A percentile compares a stretch with the other conserved stretches of the same genome.
Evolutionary conservation across 2,113 vertebrate genomes (phyloP).

Genomic region (Actinemys pallida): DNA sequence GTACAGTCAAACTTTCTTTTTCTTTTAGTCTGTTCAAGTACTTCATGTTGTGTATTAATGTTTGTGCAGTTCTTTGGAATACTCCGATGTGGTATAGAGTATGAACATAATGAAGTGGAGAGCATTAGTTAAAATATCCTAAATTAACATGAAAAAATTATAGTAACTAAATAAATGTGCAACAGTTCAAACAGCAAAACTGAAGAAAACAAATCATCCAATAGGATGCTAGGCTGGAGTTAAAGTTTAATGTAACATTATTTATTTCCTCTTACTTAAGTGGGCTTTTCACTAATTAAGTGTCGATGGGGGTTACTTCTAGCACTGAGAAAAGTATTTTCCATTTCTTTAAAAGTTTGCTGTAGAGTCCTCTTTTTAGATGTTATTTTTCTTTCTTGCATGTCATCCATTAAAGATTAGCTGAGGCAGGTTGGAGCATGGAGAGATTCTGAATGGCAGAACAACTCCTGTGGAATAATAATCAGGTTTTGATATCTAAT

Average conservation of each 20-base stretch:
- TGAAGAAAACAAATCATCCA: slow-evolving; percentile 34
- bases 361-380: slow-evolving; percentile 73
- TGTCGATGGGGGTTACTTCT: slow-evolving; percentile 53
- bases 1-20: background rate
- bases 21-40: background rate
- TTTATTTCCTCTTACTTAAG: slow-evolving; percentile 43
- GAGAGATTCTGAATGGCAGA: slow-evolving; percentile 88
- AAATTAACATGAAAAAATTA: slow-evolving; percentile 18
- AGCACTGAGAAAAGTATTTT: slow-evolving; percentile 65
- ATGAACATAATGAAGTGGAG: background rate
- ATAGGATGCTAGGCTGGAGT: background rate
- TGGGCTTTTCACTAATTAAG: slow-evolving; percentile 56
- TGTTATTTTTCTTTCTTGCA: slow-evolving; percentile 82
- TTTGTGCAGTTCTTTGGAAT: background rate
- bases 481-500: slow-evolving; percentile 90
- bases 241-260: slow-evolving; percentile 55
- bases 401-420: slow-evolving; percentile 89
- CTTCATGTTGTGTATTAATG: background rate
- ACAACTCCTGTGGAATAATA: slow-evolving; percentile 88
- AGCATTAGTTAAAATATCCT: background rate
- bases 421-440: slow-evolving; percentile 85
- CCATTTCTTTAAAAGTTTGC: slow-evolving; percentile 71
- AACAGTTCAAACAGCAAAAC: slow-evolving; percentile 19
- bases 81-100: background rate
- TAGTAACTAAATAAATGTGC: slow-evolving; percentile 10